These are phyloP conservation scores for Lithophane ornitopus DNA, from an alignment of 2,888 invertebrate species.

Conservation along the genomic window DNA sequence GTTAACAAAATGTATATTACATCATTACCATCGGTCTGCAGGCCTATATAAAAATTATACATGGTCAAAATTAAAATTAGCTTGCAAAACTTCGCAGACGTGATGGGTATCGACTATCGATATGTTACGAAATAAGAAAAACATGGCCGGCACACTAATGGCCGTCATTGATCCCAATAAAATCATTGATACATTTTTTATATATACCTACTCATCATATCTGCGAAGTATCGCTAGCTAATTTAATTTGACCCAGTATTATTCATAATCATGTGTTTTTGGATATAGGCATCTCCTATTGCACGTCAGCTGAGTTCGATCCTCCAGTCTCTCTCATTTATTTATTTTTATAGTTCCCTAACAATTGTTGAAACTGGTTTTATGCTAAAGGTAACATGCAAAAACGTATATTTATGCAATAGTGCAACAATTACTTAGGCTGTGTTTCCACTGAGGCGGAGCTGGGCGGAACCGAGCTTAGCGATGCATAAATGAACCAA, in stretches of 20 bases:
- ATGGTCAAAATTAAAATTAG: background rate
- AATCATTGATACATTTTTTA: no score
- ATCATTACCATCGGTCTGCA: background rate
- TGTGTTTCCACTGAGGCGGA: no score
- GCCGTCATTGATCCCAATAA: no score
- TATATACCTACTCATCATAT: no score
- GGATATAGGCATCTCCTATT: background rate
- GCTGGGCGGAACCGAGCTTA: no score
- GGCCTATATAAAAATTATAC: no score
- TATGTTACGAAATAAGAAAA: no score
- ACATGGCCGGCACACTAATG: no score
- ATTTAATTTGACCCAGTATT: background rate
- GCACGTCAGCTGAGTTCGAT: background rate
- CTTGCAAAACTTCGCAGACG: background rate
- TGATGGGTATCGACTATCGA: background rate
- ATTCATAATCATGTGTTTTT: background rate
- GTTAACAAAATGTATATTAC: constrained; percentile 26
- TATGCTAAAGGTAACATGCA: background rate
- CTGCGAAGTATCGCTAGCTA: background rate
- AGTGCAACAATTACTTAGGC: background rate
- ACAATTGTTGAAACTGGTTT: background rate
- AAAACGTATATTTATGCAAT: background rate
- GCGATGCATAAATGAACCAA: no score
- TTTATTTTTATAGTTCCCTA: background rate
- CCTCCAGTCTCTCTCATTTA: background rate